Evolutionary conservation across 2,113 vertebrate genomes (phyloP), one percentile per base, ranked within the genome.

Genomic region (Antigone vipio): DNA sequence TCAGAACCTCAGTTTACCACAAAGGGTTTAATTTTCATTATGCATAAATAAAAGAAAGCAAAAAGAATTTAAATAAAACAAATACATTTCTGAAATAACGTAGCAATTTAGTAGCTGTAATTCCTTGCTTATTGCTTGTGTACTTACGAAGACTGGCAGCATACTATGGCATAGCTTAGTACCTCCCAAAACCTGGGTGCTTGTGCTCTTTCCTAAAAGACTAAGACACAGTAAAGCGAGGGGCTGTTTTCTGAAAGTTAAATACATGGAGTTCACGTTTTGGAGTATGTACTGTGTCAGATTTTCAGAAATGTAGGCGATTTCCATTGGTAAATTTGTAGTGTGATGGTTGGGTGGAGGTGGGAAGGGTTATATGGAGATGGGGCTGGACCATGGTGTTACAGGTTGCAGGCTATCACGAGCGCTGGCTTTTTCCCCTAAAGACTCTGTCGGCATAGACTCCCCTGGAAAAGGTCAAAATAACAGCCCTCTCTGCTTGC

Each of bases 371-470:
- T 68, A 23, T 12, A 12, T 27, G 56, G 71, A 9, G 32, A 5
- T 49, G 52, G 15, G 18, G 20, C 47, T 67, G 47, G 69, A 67
- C 7, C 3, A 0, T 0, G 1, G 22, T 44, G 24, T 7, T 52
- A 32, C 35, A 7, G 4, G 11, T 60, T 45, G 12, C 38, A 60
- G 22, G 5, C 26, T 44, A 2, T 20, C 2, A 0, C 9, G 9
- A 45, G 27, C 58, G 34, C 26, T 2, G 4, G 9, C 20, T 75
- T 93, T 93, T 55, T 59, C 34, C 9, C 17, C 53, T 42, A 23
- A 76, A n/a, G 30, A 63, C 6, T 42, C 67, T 3, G 0, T 56
- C 35, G 58, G 42, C 26, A 11, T 85, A 30, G 74, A 20, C 11
- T 88, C 6, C 40, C 23, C 22, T 24, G 59, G n/a, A 74, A 74